Conservation (phyloP, 2,797 vertebrate species). For the Spondyliosoma cantharus region DNA sequence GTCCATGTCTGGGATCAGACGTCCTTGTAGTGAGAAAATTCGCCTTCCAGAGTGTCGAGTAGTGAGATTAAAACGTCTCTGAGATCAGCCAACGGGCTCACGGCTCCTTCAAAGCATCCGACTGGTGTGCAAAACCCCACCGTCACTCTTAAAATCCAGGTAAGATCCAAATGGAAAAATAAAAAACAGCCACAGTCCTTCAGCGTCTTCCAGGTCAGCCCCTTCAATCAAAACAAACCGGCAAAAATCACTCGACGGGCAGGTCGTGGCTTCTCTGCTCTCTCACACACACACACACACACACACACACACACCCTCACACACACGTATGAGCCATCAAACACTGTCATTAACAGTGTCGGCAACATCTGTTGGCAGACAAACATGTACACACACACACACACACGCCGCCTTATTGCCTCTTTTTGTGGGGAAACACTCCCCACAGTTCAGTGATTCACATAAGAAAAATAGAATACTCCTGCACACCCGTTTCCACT, state of each 20-base stretch:
- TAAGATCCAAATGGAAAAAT: constrained; percentile 34
- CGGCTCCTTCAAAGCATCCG: constrained; percentile 53
- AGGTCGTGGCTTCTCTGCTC: constrained; percentile 41
- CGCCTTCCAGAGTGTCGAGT: constrained; percentile 40
- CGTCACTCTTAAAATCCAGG: constrained; percentile 57
- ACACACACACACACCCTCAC: constrained; percentile 14
- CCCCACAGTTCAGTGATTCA: constrained; percentile 67
- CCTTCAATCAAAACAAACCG: constrained; percentile 23
- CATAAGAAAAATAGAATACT: constrained; percentile 51
- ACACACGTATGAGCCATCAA: constrained; percentile 15
- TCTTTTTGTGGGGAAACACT: constrained; percentile 29
- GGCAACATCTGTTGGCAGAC: neutral
- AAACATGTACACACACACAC: neutral
- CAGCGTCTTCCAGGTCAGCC: constrained; percentile 39
- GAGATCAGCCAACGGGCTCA: constrained; percentile 22
- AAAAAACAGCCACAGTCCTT: constrained; percentile 15
- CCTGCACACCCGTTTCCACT: constrained; percentile 47
- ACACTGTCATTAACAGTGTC: constrained; percentile 42
- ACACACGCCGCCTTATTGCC: constrained; percentile 63
- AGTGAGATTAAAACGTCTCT: constrained; percentile 45
- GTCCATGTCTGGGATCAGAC: constrained; percentile 32
- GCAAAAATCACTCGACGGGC: constrained; percentile 34
- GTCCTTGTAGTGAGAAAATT: constrained; percentile 47
- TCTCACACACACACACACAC: constrained; percentile 1
- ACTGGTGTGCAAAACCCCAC: constrained; percentile 58